phyloP scores from a whole-genome alignment of 1,140 invertebrate species.

The Microvelia longipes region DNA sequence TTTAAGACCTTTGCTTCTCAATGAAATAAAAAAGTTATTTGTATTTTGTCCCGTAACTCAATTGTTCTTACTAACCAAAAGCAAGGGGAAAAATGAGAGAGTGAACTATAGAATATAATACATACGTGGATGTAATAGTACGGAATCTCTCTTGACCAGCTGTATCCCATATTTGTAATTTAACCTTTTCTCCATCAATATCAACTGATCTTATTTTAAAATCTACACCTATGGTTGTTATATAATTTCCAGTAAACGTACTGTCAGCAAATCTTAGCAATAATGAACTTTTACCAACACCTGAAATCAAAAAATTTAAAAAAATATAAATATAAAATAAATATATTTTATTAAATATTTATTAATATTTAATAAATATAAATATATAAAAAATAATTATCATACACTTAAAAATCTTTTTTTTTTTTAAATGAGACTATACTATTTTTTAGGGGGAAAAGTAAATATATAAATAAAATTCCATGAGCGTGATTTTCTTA shows the following conservation, averaged over 20 bases:
- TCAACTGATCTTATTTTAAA: constrained; percentile 97
- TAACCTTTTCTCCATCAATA: constrained; percentile 86
- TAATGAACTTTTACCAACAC: constrained; percentile 95
- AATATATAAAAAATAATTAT: neutral
- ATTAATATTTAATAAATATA: neutral
- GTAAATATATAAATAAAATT: too few relatives aligned
- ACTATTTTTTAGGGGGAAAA: too few relatives aligned
- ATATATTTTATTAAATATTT: neutral
- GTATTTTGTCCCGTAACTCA: too few relatives aligned
- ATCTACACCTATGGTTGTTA: constrained; percentile 98
- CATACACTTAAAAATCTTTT: neutral
- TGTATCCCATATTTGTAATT: constrained; percentile 98
- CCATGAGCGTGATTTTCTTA: too few relatives aligned
- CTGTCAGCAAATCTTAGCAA: constrained; percentile 95
- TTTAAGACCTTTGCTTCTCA: too few relatives aligned
- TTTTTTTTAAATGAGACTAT: neutral
- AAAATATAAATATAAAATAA: constrained; percentile 7
- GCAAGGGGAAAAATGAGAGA: too few relatives aligned
- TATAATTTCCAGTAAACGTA: constrained; percentile 94
- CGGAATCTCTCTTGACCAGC: constrained; percentile 86
- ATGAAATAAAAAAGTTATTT: too few relatives aligned
- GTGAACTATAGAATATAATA: too few relatives aligned
- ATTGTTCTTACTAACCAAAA: too few relatives aligned
- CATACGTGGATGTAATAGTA: constrained; percentile 84
- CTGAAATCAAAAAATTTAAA: constrained; percentile 38